phyloP scores from a whole-genome alignment of 2,113 vertebrate genomes.

The Platichthys flesus region DNA sequence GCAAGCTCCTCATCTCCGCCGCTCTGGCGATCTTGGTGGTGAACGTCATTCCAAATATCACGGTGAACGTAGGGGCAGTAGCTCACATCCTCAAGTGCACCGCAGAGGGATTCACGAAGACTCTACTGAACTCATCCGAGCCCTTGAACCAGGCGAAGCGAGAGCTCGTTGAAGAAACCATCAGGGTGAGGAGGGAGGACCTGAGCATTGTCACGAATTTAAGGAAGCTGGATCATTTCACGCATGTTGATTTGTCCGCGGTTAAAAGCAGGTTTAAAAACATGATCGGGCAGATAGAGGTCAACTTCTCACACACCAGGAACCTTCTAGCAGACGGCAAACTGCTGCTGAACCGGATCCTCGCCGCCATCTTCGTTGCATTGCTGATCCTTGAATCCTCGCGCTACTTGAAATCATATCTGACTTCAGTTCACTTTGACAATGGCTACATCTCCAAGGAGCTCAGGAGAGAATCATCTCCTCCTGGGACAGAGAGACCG shows the following conservation, averaged over 20 bases:
- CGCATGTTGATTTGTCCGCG: slow-evolving; percentile 77
- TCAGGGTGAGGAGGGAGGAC: not conserved
- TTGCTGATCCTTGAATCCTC: slow-evolving; percentile 82
- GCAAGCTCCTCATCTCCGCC: slow-evolving; percentile 86
- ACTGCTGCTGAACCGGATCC: slow-evolving; percentile 78
- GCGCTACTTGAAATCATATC: slow-evolving; percentile 87
- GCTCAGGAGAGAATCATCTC: slow-evolving; percentile 60
- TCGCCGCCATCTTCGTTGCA: slow-evolving; percentile 82
- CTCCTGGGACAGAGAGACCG: slow-evolving; percentile 56
- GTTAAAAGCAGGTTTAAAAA: slow-evolving; percentile 76
- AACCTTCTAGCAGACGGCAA: slow-evolving; percentile 67
- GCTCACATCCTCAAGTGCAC: slow-evolving; percentile 87
- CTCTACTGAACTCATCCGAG: slow-evolving; percentile 86
- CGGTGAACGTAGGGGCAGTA: slow-evolving; percentile 81
- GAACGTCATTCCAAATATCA: slow-evolving; percentile 87
- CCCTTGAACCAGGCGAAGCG: slow-evolving; percentile 77
- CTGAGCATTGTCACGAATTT: slow-evolving; percentile 62
- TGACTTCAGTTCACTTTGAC: slow-evolving; percentile 88
- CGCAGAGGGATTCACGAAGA: slow-evolving; percentile 85
- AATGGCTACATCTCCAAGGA: slow-evolving; percentile 83
- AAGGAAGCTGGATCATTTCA: slow-evolving; percentile 74
- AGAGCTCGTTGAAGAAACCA: slow-evolving; percentile 75
- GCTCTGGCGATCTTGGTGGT: slow-evolving; percentile 84
- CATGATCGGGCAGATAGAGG: slow-evolving; percentile 80
- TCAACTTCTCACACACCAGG: slow-evolving; percentile 81